Conservation (phyloP, 1,140 invertebrate species). For the Drosophila baimaii region DNA sequence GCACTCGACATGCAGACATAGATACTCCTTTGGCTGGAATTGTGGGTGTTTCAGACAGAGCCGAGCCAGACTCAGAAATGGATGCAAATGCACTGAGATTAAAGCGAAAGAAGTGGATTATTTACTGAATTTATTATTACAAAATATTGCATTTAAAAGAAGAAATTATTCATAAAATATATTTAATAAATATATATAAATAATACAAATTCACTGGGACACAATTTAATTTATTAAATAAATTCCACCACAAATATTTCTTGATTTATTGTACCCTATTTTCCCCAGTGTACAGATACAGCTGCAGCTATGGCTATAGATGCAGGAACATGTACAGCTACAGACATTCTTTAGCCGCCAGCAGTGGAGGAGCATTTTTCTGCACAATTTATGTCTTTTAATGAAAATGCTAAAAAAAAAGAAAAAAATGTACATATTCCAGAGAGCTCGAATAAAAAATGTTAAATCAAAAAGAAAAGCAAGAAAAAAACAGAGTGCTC, state of each 20-base stretch:
- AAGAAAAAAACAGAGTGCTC: conserved; percentile 52
- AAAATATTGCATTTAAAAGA: neutral
- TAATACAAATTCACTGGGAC: neutral
- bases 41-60: conserved; percentile 33
- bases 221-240: neutral
- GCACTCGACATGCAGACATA: conserved; percentile 43
- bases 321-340: conserved; percentile 30
- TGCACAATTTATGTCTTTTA: conserved; percentile 83
- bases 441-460: conserved; percentile 28
- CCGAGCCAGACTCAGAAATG: conserved; percentile 29
- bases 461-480: conserved; percentile 54
- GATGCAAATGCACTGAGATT: conserved; percentile 18
- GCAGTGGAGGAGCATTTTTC: conserved; percentile 67
- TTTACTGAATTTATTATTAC: neutral
- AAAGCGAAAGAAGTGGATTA: neutral
- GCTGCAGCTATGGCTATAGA: conserved; percentile 38
- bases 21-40: conserved; percentile 45
- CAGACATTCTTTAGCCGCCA: conserved; percentile 54
- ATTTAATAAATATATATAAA: neutral
- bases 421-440: conserved; percentile 22
- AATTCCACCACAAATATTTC: neutral
- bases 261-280: neutral
- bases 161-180: neutral
- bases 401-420: conserved; percentile 66
- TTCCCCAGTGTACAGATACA: conserved; percentile 1